Conservation (phyloP, 2,888 invertebrate species). For the Oegoconia quadripuncta region DNA sequence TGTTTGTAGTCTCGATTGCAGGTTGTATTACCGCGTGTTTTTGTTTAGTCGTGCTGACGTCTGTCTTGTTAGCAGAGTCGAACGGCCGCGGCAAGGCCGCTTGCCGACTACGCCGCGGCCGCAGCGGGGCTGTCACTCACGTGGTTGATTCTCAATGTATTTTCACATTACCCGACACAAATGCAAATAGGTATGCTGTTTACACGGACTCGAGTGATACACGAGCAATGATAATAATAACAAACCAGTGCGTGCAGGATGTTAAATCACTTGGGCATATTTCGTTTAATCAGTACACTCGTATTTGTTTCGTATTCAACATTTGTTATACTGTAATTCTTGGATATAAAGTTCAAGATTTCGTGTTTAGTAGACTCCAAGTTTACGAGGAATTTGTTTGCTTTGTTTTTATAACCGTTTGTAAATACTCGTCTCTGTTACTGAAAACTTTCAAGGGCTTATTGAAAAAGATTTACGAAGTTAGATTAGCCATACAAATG, state of each 20-base stretch:
- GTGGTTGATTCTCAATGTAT: slow-evolving; percentile 22
- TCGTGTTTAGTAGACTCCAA: not conserved
- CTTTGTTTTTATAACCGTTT: not conserved
- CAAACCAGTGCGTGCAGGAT: no score
- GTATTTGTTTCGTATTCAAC: slow-evolving; percentile 2
- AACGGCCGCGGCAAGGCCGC: slow-evolving; percentile 47
- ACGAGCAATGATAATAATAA: no score
- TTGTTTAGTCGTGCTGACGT: slow-evolving; percentile 25
- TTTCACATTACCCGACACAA: not conserved
- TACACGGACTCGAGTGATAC: no score
- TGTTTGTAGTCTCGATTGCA: slow-evolving; percentile 27
- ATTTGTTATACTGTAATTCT: no score
- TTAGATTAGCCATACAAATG: no score
- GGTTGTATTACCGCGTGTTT: slow-evolving; percentile 26
- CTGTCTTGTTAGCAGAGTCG: slow-evolving; percentile 26
- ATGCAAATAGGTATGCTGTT: no score
- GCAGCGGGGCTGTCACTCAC: slow-evolving; percentile 35
- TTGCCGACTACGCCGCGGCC: slow-evolving; percentile 26
- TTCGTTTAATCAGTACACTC: no score
- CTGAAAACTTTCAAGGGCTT: no score
- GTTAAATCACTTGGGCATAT: no score
- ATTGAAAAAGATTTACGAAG: no score
- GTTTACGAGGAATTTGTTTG: slow-evolving; percentile 5
- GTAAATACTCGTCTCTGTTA: no score
- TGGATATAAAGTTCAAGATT: no score